Base-by-base conservation (phyloP, 2,888 invertebrate genomes). In the Sisyra terminalis region DNA sequence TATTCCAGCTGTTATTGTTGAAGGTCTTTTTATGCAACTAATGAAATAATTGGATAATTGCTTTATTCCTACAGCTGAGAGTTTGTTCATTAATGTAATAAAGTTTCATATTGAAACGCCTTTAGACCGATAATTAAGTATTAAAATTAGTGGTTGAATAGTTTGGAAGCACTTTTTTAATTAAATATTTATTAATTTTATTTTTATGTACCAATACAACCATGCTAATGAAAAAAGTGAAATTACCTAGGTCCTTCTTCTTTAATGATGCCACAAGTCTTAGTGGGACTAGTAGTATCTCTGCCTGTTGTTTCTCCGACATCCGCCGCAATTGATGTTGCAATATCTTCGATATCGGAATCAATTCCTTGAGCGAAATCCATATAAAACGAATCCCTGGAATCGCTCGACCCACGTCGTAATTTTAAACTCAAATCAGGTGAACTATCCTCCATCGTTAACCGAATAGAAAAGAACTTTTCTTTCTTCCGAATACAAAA, bases 291-390 rank as follows among this genome's bases (percentile, higher is more conserved):
- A 42, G 46, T 38, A 46, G 48, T 40, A 42, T 40, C 43, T 31
- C 31, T 42, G 11, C 35, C 41, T 38, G 46, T 18, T 29, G 32
- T 35, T 39, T 44, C 30, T 40, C 43, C 57, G 37, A 53, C 56
- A 51, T 66, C 67, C 37, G 73, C 69, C 44, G 66, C 65, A 53
- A 71, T 70, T 39, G 76, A 74, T 43, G 79, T 79, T 43, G 73
- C 69, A 56, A 85, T 83, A 63, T 86, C 86, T 60, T 86, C 86
- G 54, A 86, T 87, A 58, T 88, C 87, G 14, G 86, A 86, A 63
- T 87, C 87, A 58, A 87, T 87, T 46, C 87, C 87, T 67, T 83
- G 84, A 54, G 85, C 87, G 59, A 87, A 85, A 65, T 87, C 86
- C 86, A 87, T 85, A 57, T 87, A 87, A 61, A 86, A 87, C 43